Percentiles rank a stretch among this genome's conserved stretches.
These are phyloP conservation scores for Scrobipalpa costella DNA, from an alignment of 2,888 invertebrate genomes.

Conservation along the genomic window DNA sequence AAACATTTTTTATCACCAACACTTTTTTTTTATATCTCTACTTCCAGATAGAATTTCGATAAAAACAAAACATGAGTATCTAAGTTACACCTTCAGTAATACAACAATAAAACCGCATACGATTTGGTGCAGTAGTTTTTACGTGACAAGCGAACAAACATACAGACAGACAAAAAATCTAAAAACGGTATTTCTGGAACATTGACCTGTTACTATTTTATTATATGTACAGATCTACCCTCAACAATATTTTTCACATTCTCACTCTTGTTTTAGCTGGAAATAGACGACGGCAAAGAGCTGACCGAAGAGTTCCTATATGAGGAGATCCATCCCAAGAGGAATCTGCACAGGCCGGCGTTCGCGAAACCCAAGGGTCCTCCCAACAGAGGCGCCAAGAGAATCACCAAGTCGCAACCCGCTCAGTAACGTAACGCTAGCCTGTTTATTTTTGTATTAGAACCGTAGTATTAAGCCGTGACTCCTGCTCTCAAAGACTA, in stretches of 20 bases:
- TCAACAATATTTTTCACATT: background rate
- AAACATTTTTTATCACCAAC: too few species aligned
- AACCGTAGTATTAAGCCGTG: background rate
- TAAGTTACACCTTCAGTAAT: too few species aligned
- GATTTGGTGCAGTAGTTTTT: too few species aligned
- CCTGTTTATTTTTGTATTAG: background rate
- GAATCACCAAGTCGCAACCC: conserved; percentile 87
- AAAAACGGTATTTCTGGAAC: too few species aligned
- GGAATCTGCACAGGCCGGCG: conserved; percentile 92
- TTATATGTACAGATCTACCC: background rate
- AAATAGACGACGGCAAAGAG: conserved; percentile 94
- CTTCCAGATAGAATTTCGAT: too few species aligned
- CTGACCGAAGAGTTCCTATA: conserved; percentile 94
- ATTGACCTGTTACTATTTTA: too few species aligned
- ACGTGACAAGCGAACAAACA: too few species aligned
- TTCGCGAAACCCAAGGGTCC: conserved; percentile 99
- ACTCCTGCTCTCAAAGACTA: too few species aligned
- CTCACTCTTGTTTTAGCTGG: conserved; percentile 82
- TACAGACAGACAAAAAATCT: too few species aligned
- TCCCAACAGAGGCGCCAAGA: conserved; percentile 94
- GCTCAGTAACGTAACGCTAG: conserved; percentile 52
- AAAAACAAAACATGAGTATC: too few species aligned
- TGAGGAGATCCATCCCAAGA: conserved; percentile 97
- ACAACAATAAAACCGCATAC: too few species aligned
- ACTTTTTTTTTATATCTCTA: too few species aligned